A percentile compares a stretch with the other conserved stretches of the same genome.
Conservation (phyloP, 2,888 invertebrate species). For the Apeira syringaria region DNA sequence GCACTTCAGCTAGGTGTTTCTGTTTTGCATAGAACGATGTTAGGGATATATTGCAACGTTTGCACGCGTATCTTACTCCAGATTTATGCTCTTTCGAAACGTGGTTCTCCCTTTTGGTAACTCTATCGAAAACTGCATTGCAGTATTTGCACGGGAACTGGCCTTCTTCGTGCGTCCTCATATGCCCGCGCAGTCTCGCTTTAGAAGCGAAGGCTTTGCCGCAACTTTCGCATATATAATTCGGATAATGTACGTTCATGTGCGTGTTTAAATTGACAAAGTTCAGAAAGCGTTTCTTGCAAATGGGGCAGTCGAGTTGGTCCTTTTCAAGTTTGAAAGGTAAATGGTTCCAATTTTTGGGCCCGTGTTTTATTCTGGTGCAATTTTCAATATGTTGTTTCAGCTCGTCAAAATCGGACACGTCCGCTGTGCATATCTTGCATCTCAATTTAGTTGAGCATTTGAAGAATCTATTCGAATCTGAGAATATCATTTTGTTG, state of each 20-base stretch:
- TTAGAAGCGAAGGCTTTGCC: conserved; percentile 81
- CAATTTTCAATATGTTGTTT: conserved; percentile 60
- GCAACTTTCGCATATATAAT: conserved; percentile 78
- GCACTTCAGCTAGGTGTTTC: conserved; percentile 72
- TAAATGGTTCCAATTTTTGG: conserved; percentile 55
- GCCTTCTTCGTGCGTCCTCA: conserved; percentile 78
- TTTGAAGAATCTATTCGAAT: conserved; percentile 60
- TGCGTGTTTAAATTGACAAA: conserved; percentile 74
- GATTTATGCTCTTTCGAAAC: conserved; percentile 75
- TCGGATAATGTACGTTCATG: conserved; percentile 79
- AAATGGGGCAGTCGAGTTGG: conserved; percentile 70
- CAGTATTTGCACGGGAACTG: conserved; percentile 70
- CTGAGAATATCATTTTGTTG: conserved; percentile 65
- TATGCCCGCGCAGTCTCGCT: conserved; percentile 73
- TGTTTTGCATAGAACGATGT: conserved; percentile 72
- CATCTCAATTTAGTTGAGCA: conserved; percentile 47
- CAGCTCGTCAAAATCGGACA: conserved; percentile 52
- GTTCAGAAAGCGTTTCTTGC: conserved; percentile 67
- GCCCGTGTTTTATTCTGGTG: conserved; percentile 41
- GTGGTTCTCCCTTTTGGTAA: conserved; percentile 72
- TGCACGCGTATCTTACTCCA: conserved; percentile 68
- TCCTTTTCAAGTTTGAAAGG: conserved; percentile 75
- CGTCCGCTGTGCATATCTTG: conserved; percentile 62
- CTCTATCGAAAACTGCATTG: conserved; percentile 63
- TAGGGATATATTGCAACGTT: conserved; percentile 64